Percentiles rank a stretch among this genome's conserved stretches.
Evolutionary conservation across 2,888 invertebrate species (phyloP).

Genomic region (Lithophane socia): DNA sequence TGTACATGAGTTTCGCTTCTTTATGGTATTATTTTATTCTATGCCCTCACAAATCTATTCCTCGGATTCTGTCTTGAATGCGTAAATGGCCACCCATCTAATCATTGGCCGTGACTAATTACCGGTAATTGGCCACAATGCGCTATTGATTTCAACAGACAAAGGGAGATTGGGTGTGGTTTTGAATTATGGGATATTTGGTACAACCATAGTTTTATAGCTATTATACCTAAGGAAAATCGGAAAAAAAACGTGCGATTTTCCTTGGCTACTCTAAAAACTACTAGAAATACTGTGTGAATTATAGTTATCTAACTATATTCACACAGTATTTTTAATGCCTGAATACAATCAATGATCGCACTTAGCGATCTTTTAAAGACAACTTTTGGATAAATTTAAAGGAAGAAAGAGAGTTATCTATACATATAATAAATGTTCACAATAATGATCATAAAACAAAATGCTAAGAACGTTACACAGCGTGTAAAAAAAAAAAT

Average conservation of each 20-base stretch:
- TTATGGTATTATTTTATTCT: not conserved
- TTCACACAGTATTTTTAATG: too few relatives aligned
- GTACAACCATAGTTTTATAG: not conserved
- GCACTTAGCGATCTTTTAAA: too few relatives aligned
- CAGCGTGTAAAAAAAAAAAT: too few relatives aligned
- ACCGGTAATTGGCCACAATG: conserved; percentile 26
- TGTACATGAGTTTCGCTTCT: not conserved
- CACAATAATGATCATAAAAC: too few relatives aligned
- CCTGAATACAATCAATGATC: not conserved
- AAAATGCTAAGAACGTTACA: too few relatives aligned
- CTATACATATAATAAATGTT: too few relatives aligned
- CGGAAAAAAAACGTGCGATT: too few relatives aligned
- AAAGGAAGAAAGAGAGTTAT: too few relatives aligned
- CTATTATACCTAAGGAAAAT: not conserved
- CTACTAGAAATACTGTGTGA: too few relatives aligned
- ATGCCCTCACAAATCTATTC: not conserved
- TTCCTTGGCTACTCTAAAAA: too few relatives aligned
- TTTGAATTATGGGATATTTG: conserved; percentile 14
- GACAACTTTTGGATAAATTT: too few relatives aligned
- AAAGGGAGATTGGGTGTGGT: conserved; percentile 2
- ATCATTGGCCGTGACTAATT: conserved; percentile 32
- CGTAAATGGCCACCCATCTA: conserved; percentile 9
- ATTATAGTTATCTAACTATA: too few relatives aligned
- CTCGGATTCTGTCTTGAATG: conserved; percentile 31
- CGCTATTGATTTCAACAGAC: conserved; percentile 44